These are phyloP conservation scores for Opisthograptis luteolata DNA, from an alignment of 2,888 invertebrate genomes.

Conservation along the genomic window DNA sequence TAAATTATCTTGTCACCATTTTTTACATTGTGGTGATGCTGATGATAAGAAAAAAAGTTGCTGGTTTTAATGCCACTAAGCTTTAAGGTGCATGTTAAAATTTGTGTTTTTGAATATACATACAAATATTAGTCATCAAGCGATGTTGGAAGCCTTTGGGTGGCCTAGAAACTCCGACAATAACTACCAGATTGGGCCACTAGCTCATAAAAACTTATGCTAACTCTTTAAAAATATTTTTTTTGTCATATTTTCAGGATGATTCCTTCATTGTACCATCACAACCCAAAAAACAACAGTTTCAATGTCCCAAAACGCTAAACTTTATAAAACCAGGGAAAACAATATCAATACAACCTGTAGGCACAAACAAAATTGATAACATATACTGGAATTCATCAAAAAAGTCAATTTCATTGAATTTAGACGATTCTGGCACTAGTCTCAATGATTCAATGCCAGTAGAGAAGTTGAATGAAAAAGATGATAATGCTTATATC, in stretches of 20 bases:
- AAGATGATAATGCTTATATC: conserved; percentile 36
- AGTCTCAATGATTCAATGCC: conserved; percentile 48
- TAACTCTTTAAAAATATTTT: too few relatives aligned
- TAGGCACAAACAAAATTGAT: conserved; percentile 60
- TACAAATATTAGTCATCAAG: too few relatives aligned
- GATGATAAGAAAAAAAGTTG: too few relatives aligned
- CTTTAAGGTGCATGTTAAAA: too few relatives aligned
- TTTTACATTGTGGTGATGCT: too few relatives aligned
- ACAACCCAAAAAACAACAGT: conserved; percentile 48
- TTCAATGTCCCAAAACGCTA: conserved; percentile 50
- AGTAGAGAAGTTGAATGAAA: conserved; percentile 37
- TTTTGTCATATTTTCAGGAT: conserved; percentile 69
- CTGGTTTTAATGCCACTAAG: too few relatives aligned
- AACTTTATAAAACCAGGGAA: conserved; percentile 61
- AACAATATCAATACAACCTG: conserved; percentile 56
- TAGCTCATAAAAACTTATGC: too few relatives aligned
- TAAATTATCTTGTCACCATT: too few relatives aligned
- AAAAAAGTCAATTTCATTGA: conserved; percentile 61
- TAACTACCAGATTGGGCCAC: too few relatives aligned
- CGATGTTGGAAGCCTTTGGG: neutral
- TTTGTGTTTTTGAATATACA: too few relatives aligned
- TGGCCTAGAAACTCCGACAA: too few relatives aligned
- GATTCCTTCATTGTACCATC: conserved; percentile 67
- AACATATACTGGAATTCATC: conserved; percentile 65
- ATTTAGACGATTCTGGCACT: conserved; percentile 51